phyloP scores from a whole-genome alignment of 2,113 vertebrate genomes.

The Lophotis ruficrista region DNA sequence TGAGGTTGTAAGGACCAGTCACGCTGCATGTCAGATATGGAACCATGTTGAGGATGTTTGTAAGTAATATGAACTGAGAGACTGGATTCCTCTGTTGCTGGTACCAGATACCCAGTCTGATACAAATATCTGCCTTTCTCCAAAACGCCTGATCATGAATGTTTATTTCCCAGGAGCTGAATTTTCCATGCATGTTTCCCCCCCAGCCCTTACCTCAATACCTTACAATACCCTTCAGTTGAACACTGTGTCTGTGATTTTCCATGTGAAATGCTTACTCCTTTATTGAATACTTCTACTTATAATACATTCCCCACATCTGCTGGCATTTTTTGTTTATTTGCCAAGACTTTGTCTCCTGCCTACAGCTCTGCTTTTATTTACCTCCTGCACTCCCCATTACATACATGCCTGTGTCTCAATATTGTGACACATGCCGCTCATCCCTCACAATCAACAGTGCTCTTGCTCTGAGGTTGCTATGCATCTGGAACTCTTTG shows the following conservation, averaged over 20 bases:
- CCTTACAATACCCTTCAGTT: neutral
- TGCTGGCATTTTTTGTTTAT: neutral
- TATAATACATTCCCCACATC: rapidly evolving
- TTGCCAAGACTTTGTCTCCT: neutral
- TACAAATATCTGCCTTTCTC: neutral
- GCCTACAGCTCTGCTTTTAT: neutral
- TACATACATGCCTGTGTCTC: rapidly evolving
- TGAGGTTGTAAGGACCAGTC: neutral
- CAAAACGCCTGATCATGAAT: neutral
- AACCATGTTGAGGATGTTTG: neutral
- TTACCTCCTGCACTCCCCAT: neutral
- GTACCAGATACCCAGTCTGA: neutral
- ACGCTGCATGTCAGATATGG: rapidly evolving
- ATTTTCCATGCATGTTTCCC: neutral
- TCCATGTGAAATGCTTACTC: neutral
- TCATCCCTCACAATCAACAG: neutral
- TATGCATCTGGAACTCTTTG: neutral
- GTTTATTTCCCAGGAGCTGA: neutral
- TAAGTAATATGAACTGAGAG: neutral
- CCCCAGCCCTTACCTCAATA: neutral
- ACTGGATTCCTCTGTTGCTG: neutral
- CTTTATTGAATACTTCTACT: neutral
- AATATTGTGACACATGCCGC: rapidly evolving
- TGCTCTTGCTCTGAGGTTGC: neutral
- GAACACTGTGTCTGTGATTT: neutral